phyloP scores from a whole-genome alignment of 2,888 invertebrate species.

The Euproctis similis region DNA sequence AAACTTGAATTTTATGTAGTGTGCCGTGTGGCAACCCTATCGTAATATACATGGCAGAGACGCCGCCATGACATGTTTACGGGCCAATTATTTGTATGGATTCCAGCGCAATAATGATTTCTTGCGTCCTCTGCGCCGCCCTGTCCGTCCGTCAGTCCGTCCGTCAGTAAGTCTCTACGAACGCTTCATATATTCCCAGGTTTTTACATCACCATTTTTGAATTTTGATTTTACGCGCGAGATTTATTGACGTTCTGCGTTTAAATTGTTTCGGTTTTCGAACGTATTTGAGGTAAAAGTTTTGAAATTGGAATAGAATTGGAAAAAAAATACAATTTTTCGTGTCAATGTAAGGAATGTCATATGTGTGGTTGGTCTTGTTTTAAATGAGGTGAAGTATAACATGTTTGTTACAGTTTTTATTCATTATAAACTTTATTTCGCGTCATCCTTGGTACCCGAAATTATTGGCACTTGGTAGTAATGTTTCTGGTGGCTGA shows the following conservation, averaged over 20 bases:
- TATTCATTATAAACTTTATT: too few relatives aligned
- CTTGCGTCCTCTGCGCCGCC: conserved; percentile 45
- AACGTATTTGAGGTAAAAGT: too few relatives aligned
- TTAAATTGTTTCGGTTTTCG: conserved; percentile 19
- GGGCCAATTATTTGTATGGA: conserved; percentile 77
- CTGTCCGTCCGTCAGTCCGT: conserved; percentile 33
- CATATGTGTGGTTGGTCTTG: too few relatives aligned
- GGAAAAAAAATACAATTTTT: too few relatives aligned
- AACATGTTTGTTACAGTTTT: too few relatives aligned
- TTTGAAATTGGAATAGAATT: too few relatives aligned
- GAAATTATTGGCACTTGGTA: too few relatives aligned
- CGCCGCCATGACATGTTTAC: conserved; percentile 76
- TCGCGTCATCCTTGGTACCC: too few relatives aligned
- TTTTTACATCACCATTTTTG: conserved; percentile 53
- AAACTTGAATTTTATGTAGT: too few relatives aligned
- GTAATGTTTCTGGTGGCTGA: too few relatives aligned
- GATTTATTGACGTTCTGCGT: conserved; percentile 41
- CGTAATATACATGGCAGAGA: conserved; percentile 71
- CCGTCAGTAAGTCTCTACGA: conserved; percentile 28
- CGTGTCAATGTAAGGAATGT: too few relatives aligned
- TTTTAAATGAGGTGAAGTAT: too few relatives aligned
- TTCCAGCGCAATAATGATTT: conserved; percentile 73
- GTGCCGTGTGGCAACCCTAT: conserved; percentile 54
- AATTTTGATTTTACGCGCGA: conserved; percentile 52
- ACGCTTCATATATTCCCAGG: conserved; percentile 45